These are phyloP conservation scores for Marcusenius ussheri DNA, from an alignment of 2,113 vertebrate species.

Conservation along the genomic window DNA sequence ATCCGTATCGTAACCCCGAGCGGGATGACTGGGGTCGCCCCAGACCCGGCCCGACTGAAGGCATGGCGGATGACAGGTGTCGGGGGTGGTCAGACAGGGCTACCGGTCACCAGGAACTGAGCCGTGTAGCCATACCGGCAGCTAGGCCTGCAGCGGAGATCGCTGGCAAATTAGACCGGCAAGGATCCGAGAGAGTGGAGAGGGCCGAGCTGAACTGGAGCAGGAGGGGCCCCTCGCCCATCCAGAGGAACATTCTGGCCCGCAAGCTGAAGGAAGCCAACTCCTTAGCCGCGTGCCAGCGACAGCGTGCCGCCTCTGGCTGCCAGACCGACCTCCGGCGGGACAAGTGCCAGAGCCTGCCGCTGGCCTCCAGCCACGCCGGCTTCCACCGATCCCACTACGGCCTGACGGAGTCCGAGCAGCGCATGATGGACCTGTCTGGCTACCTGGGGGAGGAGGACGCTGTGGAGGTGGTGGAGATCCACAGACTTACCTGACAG, in stretches of 20 bases:
- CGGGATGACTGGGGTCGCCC: slow-evolving; percentile 44
- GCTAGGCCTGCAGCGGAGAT: slow-evolving; percentile 29
- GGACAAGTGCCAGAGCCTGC: slow-evolving; percentile 76
- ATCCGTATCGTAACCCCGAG: slow-evolving; percentile 56
- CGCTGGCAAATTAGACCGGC: slow-evolving; percentile 41
- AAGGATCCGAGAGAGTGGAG: slow-evolving; percentile 45
- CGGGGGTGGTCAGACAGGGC: slow-evolving; percentile 39
- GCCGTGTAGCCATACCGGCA: slow-evolving; percentile 30
- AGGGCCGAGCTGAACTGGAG: slow-evolving; percentile 67
- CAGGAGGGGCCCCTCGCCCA: slow-evolving; percentile 74
- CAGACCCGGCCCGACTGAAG: slow-evolving; percentile 42
- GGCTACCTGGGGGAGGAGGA: slow-evolving; percentile 69
- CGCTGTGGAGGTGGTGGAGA: slow-evolving; percentile 58
- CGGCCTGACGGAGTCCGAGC: slow-evolving; percentile 76
- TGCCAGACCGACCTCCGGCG: slow-evolving; percentile 62
- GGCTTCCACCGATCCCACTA: slow-evolving; percentile 67
- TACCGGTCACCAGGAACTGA: background rate
- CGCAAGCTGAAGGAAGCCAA: slow-evolving; percentile 67
- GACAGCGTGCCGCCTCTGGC: slow-evolving; percentile 62
- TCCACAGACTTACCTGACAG: slow-evolving; percentile 65
- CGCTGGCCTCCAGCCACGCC: slow-evolving; percentile 65
- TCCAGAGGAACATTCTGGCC: slow-evolving; percentile 65
- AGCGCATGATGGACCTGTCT: slow-evolving; percentile 79
- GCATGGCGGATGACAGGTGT: slow-evolving; percentile 30
- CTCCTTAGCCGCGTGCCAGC: slow-evolving; percentile 45